phyloP scores from a whole-genome alignment of 2,113 vertebrate species.

The Mobula hypostoma region DNA sequence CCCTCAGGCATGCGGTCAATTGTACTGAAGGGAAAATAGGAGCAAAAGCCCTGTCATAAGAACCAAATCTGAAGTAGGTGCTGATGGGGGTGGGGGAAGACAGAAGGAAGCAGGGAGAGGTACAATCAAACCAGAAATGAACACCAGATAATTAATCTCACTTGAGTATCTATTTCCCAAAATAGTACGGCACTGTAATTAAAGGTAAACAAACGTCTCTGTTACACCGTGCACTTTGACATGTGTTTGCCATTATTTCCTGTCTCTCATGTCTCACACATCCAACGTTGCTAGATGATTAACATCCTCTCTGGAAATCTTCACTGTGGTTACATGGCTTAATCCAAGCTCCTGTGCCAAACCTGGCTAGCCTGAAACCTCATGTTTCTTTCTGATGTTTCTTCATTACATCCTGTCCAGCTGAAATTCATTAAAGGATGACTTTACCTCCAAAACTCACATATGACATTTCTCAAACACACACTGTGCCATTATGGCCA shows the following conservation, averaged over 20 bases:
- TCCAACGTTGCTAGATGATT: constrained; percentile 53
- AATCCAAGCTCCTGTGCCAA: constrained; percentile 52
- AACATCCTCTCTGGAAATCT: constrained; percentile 51
- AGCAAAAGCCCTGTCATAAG: neutral
- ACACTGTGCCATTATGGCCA: neutral
- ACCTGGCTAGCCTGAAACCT: constrained; percentile 55
- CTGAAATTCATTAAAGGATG: constrained; percentile 61
- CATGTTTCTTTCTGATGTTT: constrained; percentile 45
- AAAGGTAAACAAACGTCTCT: constrained; percentile 61
- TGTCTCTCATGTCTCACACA: constrained; percentile 53
- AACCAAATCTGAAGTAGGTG: neutral
- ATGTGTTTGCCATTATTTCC: constrained; percentile 67
- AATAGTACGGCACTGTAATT: constrained; percentile 54
- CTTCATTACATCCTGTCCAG: constrained; percentile 58
- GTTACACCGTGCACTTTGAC: constrained; percentile 53
- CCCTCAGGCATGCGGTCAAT: neutral
- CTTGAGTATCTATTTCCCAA: constrained; percentile 24
- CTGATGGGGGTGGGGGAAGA: neutral
- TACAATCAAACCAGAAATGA: neutral
- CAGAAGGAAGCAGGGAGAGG: neutral
- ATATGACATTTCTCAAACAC: constrained; percentile 46
- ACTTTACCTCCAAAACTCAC: constrained; percentile 49
- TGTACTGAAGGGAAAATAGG: neutral
- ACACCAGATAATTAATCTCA: constrained; percentile 10
- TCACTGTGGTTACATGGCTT: constrained; percentile 48